Conservation (phyloP, 1,140 invertebrate genomes). For the Leptonema lineaticorne region DNA sequence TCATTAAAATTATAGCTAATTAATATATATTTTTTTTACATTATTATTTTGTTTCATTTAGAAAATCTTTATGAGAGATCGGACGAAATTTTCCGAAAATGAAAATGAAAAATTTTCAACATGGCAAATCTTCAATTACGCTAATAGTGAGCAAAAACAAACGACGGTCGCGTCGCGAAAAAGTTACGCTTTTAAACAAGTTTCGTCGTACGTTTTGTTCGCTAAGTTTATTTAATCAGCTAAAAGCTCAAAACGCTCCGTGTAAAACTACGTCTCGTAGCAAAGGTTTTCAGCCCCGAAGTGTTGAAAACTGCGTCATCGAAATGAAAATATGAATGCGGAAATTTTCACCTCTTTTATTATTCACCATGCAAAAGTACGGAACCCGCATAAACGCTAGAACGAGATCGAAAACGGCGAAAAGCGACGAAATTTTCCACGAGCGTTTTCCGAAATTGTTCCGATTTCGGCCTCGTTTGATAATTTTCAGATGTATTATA, state of each 20-base stretch:
- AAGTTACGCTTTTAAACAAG: background rate
- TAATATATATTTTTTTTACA: too few species aligned
- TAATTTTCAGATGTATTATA: too few species aligned
- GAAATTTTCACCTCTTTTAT: background rate
- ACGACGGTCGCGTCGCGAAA: background rate
- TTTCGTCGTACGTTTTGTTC: background rate
- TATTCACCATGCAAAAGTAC: background rate
- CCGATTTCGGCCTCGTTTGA: too few species aligned
- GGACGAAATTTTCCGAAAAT: too few species aligned
- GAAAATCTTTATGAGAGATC: too few species aligned
- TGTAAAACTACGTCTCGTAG: background rate
- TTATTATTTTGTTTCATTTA: too few species aligned
- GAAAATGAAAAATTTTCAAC: background rate
- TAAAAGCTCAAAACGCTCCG: conserved; percentile 18
- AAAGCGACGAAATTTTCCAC: too few species aligned
- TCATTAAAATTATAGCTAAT: too few species aligned
- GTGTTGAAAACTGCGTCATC: background rate
- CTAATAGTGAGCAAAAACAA: conserved; percentile 20
- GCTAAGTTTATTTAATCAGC: conserved; percentile 17
- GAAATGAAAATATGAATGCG: background rate
- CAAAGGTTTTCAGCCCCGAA: background rate
- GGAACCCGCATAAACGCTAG: too few species aligned
- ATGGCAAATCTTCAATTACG: background rate
- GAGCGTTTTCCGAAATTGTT: too few species aligned
- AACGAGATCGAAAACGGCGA: too few species aligned